A percentile compares a stretch with the other conserved stretches of the same genome.
phyloP scores from a whole-genome alignment of 1,140 invertebrate genomes.

The Orussus abietinus region DNA sequence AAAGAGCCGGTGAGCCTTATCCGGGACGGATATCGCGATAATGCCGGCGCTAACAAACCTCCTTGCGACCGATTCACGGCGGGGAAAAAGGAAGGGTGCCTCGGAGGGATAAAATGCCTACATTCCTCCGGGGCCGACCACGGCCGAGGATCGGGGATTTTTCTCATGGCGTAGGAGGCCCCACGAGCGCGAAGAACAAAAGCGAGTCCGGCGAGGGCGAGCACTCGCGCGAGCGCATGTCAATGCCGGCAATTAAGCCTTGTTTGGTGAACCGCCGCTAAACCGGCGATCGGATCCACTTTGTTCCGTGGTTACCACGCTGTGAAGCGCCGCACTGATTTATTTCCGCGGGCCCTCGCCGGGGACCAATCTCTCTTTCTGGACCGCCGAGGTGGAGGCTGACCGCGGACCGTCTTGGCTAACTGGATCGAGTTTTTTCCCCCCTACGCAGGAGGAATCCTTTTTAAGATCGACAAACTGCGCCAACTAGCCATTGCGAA shows the following conservation, averaged over 20 bases:
- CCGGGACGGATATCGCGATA: too few relatives aligned
- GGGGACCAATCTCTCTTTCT: background rate
- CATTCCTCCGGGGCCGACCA: slow-evolving; percentile 4
- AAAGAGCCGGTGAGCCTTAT: slow-evolving; percentile 23
- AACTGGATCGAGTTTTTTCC: background rate
- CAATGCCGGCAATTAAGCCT: slow-evolving; percentile 42
- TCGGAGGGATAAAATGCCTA: slow-evolving; percentile 16
- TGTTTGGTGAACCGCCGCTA: slow-evolving; percentile 30
- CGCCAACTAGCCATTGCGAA: too few relatives aligned
- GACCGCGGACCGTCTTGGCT: too few relatives aligned
- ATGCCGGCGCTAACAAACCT: slow-evolving; percentile 18
- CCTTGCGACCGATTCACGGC: too few relatives aligned
- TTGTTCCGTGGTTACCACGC: slow-evolving; percentile 24
- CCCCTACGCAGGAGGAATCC: too few relatives aligned
- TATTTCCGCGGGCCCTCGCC: slow-evolving; percentile 29
- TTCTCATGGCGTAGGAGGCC: slow-evolving; percentile 15
- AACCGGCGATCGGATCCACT: slow-evolving; percentile 12
- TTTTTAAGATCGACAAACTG: too few relatives aligned
- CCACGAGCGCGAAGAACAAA: slow-evolving; percentile 31
- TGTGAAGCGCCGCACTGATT: slow-evolving; percentile 38
- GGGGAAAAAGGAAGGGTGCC: slow-evolving; percentile 17
- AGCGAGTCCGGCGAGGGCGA: slow-evolving; percentile 17
- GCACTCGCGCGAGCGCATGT: slow-evolving; percentile 26
- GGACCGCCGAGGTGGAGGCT: too few relatives aligned
- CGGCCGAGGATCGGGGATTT: background rate